phyloP scores from a whole-genome alignment of 2,113 vertebrate species.

The Cacatua alba region DNA sequence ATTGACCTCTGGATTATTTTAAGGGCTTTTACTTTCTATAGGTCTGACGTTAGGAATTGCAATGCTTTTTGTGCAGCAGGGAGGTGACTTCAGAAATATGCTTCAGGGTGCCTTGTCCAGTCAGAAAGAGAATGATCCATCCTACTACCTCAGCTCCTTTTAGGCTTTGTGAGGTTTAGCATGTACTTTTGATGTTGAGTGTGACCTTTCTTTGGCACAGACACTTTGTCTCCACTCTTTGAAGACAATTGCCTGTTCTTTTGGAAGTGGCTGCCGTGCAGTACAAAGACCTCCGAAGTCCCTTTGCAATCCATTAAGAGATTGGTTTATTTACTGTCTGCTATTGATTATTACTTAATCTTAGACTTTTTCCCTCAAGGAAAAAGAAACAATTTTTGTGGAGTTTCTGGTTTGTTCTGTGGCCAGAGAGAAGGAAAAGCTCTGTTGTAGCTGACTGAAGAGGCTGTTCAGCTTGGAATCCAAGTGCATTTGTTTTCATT shows the following conservation, averaged over 20 bases:
- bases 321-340: constrained; percentile 31
- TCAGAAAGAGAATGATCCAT: neutral
- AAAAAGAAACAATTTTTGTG: neutral
- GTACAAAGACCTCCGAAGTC: neutral
- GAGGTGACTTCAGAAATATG: neutral
- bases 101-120: neutral
- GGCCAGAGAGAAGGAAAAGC: neutral
- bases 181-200: neutral
- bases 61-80: neutral
- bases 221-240: neutral
- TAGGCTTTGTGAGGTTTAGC: neutral
- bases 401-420: neutral
- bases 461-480: neutral
- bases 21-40: neutral
- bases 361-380: neutral
- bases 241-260: neutral
- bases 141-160: neutral
- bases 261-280: neutral
- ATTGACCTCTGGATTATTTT: neutral
- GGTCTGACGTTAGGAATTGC: neutral
- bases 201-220: neutral
- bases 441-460: neutral
- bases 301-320: neutral
- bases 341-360: constrained; percentile 54
- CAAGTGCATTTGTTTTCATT: neutral